phyloP scores from a whole-genome alignment of 1,140 invertebrate genomes.

The Magallana gigas region DNA sequence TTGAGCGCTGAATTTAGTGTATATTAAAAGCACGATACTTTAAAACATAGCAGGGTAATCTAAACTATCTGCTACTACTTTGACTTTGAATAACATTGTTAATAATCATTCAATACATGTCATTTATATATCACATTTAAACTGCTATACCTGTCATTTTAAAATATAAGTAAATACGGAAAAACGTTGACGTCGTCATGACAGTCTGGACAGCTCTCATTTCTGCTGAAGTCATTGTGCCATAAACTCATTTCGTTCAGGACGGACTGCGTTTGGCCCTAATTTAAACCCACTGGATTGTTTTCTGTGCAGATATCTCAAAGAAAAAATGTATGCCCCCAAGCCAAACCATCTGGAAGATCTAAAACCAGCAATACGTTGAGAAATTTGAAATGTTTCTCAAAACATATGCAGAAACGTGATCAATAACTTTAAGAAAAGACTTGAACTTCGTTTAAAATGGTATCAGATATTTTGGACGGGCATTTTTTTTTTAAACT shows the following conservation, averaged over 20 bases:
- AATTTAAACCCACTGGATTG: not conserved
- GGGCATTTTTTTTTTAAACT: too few species aligned
- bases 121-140: too few species aligned
- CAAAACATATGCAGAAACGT: not conserved
- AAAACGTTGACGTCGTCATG: too few species aligned
- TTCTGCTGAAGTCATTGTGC: constrained; percentile 12
- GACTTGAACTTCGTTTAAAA: too few species aligned
- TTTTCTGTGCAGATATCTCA: not conserved
- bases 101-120: not conserved
- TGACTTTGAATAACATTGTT: not conserved
- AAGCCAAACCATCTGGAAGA: not conserved
- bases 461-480: too few species aligned
- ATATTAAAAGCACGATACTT: too few species aligned
- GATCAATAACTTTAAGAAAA: constrained; percentile 19
- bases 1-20: too few species aligned
- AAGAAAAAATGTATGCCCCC: not conserved
- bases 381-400: not conserved
- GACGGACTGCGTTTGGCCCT: constrained; percentile 1
- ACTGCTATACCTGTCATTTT: too few species aligned
- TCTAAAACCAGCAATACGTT: not conserved
- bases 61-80: not conserved
- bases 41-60: constrained; percentile 27
- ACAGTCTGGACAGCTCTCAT: not conserved
- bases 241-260: constrained; percentile 1
- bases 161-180: too few species aligned